These are phyloP conservation scores for Polyommatus iphigenia DNA, from an alignment of 2,888 invertebrate genomes.

Conservation along the genomic window DNA sequence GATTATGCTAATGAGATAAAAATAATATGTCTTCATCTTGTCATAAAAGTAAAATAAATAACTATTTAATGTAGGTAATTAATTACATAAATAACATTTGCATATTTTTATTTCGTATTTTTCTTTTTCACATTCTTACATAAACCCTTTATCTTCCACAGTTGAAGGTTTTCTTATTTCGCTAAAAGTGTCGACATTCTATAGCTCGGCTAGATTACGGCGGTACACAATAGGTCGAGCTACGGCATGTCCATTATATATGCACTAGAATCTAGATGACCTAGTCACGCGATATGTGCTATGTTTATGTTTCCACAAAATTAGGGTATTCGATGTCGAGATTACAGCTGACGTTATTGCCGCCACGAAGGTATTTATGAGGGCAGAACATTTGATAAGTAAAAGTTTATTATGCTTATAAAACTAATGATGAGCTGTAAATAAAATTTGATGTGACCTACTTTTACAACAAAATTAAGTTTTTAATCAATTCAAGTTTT, in stretches of 20 bases:
- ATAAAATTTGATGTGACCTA: neutral
- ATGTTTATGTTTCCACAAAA: conserved; percentile 29
- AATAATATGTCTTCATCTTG: neutral
- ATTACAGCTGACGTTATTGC: neutral
- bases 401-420: neutral
- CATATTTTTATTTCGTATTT: neutral
- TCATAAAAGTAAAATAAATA: too few species aligned
- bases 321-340: conserved; percentile 25
- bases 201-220: conserved; percentile 7
- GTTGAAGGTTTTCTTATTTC: conserved; percentile 1
- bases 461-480: neutral
- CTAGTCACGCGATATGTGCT: conserved; percentile 40
- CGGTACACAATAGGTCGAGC: conserved; percentile 28
- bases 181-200: conserved; percentile 21
- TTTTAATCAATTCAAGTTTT: neutral
- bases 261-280: conserved; percentile 29
- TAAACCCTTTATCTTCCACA: neutral
- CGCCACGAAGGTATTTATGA: neutral
- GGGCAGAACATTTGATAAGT: neutral
- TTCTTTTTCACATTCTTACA: neutral
- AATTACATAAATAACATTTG: too few species aligned
- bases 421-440: neutral
- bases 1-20: neutral
- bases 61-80: too few species aligned
- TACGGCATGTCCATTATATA: conserved; percentile 28